Percentiles rank a stretch among this genome's conserved stretches.
phyloP scores from a whole-genome alignment of 2,888 invertebrate genomes.

The Tachina lurida region DNA sequence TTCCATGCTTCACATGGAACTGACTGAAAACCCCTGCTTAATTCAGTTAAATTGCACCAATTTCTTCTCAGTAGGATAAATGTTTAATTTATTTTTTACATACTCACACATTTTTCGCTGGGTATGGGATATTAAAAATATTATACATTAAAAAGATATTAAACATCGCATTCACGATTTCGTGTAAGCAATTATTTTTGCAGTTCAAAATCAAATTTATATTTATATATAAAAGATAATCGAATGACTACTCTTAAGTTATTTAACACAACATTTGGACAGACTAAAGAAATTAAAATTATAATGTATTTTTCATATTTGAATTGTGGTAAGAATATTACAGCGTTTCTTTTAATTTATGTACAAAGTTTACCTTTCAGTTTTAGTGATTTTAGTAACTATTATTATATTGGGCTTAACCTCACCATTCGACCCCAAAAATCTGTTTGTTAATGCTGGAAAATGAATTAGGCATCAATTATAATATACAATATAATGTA shows the following conservation, averaged over 20 bases:
- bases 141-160: neutral
- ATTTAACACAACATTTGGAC: neutral
- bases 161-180: slow-evolving; percentile 29
- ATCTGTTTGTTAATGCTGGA: slow-evolving; percentile 13
- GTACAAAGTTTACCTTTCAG: neutral
- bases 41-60: no score
- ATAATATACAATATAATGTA: neutral
- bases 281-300: neutral
- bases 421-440: slow-evolving; percentile 14
- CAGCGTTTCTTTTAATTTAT: no score
- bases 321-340: no score
- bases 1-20: no score
- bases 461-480: slow-evolving; percentile 19
- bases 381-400: neutral
- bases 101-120: no score
- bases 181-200: slow-evolving; percentile 3
- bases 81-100: no score
- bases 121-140: no score
- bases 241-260: neutral
- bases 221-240: neutral
- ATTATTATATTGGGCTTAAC: neutral
- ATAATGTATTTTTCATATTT: slow-evolving; percentile 10
- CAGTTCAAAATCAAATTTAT: neutral
- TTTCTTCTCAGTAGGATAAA: no score
- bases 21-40: no score